Evolutionary conservation across 2,888 invertebrate species (phyloP).

Genomic region (Cantharis nigra): DNA sequence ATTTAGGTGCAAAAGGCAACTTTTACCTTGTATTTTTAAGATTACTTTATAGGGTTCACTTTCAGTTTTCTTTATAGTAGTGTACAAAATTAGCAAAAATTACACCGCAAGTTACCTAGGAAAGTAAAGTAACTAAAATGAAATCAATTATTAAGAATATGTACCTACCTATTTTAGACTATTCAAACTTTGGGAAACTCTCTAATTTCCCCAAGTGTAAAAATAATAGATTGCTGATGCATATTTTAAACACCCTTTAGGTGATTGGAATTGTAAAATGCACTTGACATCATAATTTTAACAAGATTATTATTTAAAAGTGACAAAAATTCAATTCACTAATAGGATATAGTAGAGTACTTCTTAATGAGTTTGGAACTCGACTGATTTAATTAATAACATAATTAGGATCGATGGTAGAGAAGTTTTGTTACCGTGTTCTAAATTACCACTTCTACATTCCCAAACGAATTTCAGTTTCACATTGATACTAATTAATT

Average conservation of each 20-base stretch:
- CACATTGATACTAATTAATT: conserved; percentile 17
- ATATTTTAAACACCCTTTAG: background rate
- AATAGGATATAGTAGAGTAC: conserved; percentile 8
- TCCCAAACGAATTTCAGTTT: conserved; percentile 13
- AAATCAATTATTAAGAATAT: no score
- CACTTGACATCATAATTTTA: background rate
- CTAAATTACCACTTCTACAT: conserved; percentile 11
- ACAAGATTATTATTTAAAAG: background rate
- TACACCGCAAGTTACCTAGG: no score
- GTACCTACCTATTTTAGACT: no score
- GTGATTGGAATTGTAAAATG: background rate
- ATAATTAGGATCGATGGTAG: conserved; percentile 19
- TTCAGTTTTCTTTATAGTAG: no score
- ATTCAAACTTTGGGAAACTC: background rate
- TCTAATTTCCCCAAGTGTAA: background rate
- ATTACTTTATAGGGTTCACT: no score
- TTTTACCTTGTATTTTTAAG: no score
- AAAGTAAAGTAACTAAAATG: no score
- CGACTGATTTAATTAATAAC: conserved; percentile 18
- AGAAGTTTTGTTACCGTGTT: conserved; percentile 14
- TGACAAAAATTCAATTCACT: conserved; percentile 14
- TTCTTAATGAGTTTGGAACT: conserved; percentile 14
- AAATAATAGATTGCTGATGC: background rate
- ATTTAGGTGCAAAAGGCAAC: no score
- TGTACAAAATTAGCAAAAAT: no score